A percentile compares a stretch with the other conserved stretches of the same genome.
These are phyloP conservation scores for Furnarius figulus DNA, from an alignment of 2,113 vertebrate genomes.

Conservation along the genomic window DNA sequence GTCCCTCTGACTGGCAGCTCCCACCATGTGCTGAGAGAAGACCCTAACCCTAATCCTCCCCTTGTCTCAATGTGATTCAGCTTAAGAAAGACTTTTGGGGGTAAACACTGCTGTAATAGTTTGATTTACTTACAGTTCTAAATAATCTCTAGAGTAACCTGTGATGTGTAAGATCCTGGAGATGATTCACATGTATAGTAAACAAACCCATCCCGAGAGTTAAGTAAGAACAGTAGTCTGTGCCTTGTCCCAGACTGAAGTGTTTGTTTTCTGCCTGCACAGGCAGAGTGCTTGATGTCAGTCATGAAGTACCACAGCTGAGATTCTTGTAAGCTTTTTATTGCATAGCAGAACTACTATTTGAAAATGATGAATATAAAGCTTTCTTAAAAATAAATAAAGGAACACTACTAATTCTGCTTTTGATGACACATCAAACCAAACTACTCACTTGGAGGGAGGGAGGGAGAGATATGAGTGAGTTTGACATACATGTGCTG, in stretches of 20 bases:
- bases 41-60: neutral
- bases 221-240: neutral
- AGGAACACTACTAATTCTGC: neutral
- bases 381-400: neutral
- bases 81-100: neutral
- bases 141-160: neutral
- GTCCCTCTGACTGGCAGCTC: neutral
- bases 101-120: neutral
- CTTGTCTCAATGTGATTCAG: neutral
- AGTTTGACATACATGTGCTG: conserved; percentile 23
- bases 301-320: neutral
- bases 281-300: neutral
- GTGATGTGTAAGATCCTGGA: neutral
- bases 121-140: neutral
- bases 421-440: conserved; percentile 27
- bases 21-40: accelerated
- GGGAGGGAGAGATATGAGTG: neutral
- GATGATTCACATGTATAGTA: neutral
- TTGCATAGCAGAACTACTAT: neutral
- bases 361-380: neutral
- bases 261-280: neutral
- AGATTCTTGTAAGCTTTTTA: neutral
- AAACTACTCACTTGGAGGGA: neutral
- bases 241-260: neutral
- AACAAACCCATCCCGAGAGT: neutral